Conservation (phyloP, 2,888 invertebrate genomes). For the Drosophila borealis region DNA sequence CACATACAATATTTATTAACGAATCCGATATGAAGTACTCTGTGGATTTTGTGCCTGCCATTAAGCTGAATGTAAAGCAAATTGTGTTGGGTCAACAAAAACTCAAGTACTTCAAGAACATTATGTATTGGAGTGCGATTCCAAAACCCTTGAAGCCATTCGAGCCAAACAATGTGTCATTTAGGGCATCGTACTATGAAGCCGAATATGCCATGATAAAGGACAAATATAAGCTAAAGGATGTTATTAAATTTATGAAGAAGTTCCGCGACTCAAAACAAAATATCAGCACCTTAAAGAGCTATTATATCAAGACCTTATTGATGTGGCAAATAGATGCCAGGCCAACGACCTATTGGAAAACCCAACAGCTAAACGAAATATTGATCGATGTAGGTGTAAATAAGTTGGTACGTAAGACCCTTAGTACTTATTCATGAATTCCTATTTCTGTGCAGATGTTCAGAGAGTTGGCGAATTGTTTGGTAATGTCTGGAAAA, state of each 20-base stretch:
- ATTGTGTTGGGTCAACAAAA: slow-evolving; percentile 33
- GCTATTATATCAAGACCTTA: slow-evolving; percentile 81
- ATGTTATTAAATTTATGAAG: slow-evolving; percentile 73
- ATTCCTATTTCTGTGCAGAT: slow-evolving; percentile 52
- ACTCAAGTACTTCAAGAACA: slow-evolving; percentile 23
- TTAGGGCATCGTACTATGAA: slow-evolving; percentile 73
- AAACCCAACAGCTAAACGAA: slow-evolving; percentile 20
- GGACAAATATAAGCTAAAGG: slow-evolving; percentile 67
- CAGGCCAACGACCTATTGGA: slow-evolving; percentile 60
- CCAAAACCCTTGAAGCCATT: slow-evolving; percentile 73
- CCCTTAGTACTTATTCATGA: no score
- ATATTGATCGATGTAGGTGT: slow-evolving; percentile 70
- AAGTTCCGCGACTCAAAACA: slow-evolving; percentile 73
- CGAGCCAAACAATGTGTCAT: slow-evolving; percentile 55
- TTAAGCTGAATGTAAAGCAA: slow-evolving; percentile 57
- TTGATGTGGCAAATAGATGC: slow-evolving; percentile 68
- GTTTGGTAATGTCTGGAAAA: slow-evolving; percentile 17
- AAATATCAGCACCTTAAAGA: slow-evolving; percentile 76
- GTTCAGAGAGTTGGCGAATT: slow-evolving; percentile 48
- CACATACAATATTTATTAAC: slow-evolving; percentile 73
- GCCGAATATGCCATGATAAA: slow-evolving; percentile 64
- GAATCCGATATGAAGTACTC: slow-evolving; percentile 50
- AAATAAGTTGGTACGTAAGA: no score
- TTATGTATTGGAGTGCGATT: slow-evolving; percentile 73
- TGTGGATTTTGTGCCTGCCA: slow-evolving; percentile 80